These are phyloP conservation scores for Pitta sordida DNA, from an alignment of 2,113 vertebrate genomes.

Conservation along the genomic window DNA sequence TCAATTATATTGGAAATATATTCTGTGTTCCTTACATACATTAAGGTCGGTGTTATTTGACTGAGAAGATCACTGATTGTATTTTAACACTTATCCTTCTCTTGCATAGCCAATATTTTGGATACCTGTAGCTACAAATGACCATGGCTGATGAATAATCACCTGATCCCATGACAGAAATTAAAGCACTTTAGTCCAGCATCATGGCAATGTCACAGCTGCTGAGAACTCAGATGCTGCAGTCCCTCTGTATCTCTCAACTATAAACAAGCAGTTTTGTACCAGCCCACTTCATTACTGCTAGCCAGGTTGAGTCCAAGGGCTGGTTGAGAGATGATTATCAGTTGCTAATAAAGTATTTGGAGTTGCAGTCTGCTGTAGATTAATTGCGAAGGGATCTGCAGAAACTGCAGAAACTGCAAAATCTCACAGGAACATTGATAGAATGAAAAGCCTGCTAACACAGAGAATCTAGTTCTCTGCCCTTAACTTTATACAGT, in stretches of 20 bases:
- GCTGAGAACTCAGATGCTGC: not conserved
- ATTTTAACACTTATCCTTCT: not conserved
- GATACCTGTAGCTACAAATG: not conserved
- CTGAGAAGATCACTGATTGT: not conserved
- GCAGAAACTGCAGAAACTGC: too few species aligned
- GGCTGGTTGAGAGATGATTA: not conserved
- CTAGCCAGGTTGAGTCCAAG: not conserved
- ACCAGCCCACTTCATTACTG: not conserved
- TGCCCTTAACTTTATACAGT: not conserved
- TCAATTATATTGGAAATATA: not conserved
- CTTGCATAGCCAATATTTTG: not conserved
- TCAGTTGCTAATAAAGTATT: not conserved
- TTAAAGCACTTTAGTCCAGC: not conserved
- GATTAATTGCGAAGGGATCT: not conserved
- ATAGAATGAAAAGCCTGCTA: not conserved
- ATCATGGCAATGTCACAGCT: not conserved
- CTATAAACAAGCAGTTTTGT: not conserved
- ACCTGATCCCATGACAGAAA: not conserved
- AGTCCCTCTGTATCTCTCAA: not conserved
- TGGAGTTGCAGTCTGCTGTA: not conserved
- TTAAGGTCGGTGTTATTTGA: not conserved
- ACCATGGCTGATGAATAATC: not conserved
- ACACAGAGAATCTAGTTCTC: not conserved
- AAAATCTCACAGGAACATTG: not conserved
- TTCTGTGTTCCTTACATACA: not conserved